phyloP scores from a whole-genome alignment of 1,140 invertebrate species.

The Bursaphelenchus mucronatus region DNA sequence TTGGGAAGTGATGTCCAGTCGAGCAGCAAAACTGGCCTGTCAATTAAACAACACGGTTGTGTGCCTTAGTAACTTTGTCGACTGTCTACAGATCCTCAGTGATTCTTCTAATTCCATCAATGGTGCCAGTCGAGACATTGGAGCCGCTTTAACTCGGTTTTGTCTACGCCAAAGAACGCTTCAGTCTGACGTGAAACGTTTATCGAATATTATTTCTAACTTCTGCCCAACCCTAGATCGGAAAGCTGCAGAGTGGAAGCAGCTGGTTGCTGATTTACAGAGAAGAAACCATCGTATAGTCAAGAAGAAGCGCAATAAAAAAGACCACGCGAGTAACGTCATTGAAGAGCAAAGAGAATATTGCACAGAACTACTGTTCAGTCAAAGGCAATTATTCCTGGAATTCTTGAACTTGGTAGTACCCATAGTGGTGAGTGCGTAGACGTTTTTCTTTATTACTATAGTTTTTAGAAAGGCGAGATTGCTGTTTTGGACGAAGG shows the following conservation, averaged over 20 bases:
- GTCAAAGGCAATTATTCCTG: slow-evolving; percentile 32
- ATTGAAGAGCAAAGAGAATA: slow-evolving; percentile 21
- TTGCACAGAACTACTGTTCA: slow-evolving; percentile 34
- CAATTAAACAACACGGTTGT: slow-evolving; percentile 28
- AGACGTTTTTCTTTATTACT: slow-evolving; percentile 15
- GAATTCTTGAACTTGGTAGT: slow-evolving; percentile 31
- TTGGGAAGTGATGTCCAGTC: slow-evolving; percentile 27
- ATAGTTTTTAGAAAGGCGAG: slow-evolving; percentile 28
- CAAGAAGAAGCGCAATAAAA: slow-evolving; percentile 20
- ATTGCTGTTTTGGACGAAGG: slow-evolving; percentile 41
- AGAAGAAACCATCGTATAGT: slow-evolving; percentile 24
- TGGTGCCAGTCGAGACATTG: slow-evolving; percentile 41
- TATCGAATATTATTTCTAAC: slow-evolving; percentile 12
- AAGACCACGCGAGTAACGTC: slow-evolving; percentile 21
- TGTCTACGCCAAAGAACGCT: slow-evolving; percentile 36
- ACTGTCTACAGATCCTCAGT: slow-evolving; percentile 36
- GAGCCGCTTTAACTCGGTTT: slow-evolving; percentile 41
- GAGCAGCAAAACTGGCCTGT: slow-evolving; percentile 35
- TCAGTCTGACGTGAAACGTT: slow-evolving; percentile 23
- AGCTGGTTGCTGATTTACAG: slow-evolving; percentile 36
- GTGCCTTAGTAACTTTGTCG: slow-evolving; percentile 29
- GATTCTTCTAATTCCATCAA: slow-evolving; percentile 43
- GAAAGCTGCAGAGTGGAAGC: slow-evolving; percentile 36
- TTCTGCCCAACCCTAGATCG: slow-evolving; percentile 35
- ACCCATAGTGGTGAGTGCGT: slow-evolving; percentile 33